Base-by-base conservation (phyloP, 2,113 vertebrate species). In the Candoia aspera region DNA sequence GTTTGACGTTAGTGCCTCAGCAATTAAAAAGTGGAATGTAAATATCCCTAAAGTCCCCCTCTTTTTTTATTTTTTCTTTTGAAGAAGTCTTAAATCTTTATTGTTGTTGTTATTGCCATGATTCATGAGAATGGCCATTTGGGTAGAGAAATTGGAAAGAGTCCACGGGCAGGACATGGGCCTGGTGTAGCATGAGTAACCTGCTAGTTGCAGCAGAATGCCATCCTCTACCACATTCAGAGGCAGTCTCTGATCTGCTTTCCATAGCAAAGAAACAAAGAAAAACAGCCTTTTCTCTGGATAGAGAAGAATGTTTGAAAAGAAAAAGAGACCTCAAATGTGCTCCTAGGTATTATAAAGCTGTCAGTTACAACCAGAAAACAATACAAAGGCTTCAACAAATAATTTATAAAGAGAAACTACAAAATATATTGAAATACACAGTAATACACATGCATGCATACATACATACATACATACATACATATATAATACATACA, bases 201-300 rank as follows among this genome's bases (percentile, higher is more conserved):
- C 96, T 94, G 94, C 88, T 96, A 95, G 96, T 96, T 98, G 95
- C 96, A 96, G 96, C 92, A 96, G 95, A 97, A 97, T 97, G 97
- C 95, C 96, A 96, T 96, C 96, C 95, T 96, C 96, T 95, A 93
- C 95, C 91, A 93, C 94, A 95, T 92, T 95, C 96, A 93, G 96
- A 95, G 97, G 92, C 90, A 90, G 94, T 93, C 96, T 98, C 97
- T 98, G 97, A 98, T 98, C 97, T 97, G 95, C 96, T 96, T 96
- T 97, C 93, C 96, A 95, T 95, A 98, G 97, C 96, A 96, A 96
- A 97, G 97, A 97, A 97, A 98, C 97, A 98, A 98, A 98, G 97
- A 95, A 96, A 96, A 97, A 96, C 97, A 97, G 96, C 95, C 96
- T 95, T 95, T 96, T 95, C 96, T 96, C 93, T 92, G 94, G 95